Base-by-base conservation (phyloP, 2,888 invertebrate genomes). In the Protophormia terraenovae region DNA sequence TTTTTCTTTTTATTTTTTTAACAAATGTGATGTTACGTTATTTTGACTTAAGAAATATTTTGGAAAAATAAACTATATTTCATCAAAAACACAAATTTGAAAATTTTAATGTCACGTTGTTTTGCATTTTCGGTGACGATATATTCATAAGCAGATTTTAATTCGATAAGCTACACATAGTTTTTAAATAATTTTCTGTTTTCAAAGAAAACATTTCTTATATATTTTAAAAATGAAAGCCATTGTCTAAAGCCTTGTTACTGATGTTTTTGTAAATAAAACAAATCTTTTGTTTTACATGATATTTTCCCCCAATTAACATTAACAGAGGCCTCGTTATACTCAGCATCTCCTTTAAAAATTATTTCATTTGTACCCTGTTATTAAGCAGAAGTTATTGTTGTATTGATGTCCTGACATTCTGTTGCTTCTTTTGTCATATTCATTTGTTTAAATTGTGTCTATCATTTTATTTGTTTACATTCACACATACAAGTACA, bases 321-420 rank as follows among this genome's bases (percentile, higher is more conserved):
- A 76, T 14, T n/a, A 41, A 53, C 53, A 55, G 29, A n/a, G 55
- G 12, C 27, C 66, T 27, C 27, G 22, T 35, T 3, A n/a, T 22
- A 29, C 47, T 24, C 24, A 8, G 24, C 22, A 22, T 67, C n/a
- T 64, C 7, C 45, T 38, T 29, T 5, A 60, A 75, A 50, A 47
- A 62, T 38, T 38, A 38, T 27, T 29, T 27, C 14, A 22, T 41
- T 66, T 22, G 12, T 22, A 71, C 5, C 29, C 50, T 69, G 50
- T 12, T 29, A 71, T 50, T 62, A 41, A 53, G 62, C n/a, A 41
- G 19, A 62, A 62, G 27, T 55, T 22, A 55, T 62, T 71, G 24
- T 71, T 60, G 19, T 69, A 60, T 78, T 58, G 47, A 79, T 45
- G 67, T 32, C 16, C 24, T 67, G 38, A 64, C 64, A 64, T 64